Evolutionary conservation across 1,140 invertebrate species (phyloP).

Genomic region (Aphelenchoides avenae): DNA sequence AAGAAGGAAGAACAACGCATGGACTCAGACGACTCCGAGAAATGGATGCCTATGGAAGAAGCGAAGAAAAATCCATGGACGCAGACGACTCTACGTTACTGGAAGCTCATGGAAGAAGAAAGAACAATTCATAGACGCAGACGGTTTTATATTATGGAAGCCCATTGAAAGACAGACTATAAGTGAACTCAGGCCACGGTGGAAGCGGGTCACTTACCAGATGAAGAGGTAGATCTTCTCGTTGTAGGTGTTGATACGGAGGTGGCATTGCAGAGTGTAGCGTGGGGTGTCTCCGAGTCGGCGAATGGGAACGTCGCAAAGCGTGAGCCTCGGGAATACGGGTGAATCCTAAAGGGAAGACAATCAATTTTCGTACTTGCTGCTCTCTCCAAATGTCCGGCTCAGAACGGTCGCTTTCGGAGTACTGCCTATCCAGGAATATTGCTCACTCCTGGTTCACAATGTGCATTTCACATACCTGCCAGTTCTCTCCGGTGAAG

Average conservation of each 20-base stretch:
- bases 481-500: constrained; percentile 1
- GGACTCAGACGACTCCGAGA: too few species aligned
- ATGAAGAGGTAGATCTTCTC: constrained; percentile 4
- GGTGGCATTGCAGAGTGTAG: constrained; percentile 1
- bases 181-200: background rate
- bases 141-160: too few species aligned
- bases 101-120: too few species aligned
- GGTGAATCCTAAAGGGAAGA: background rate
- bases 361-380: background rate
- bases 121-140: too few species aligned
- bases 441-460: background rate
- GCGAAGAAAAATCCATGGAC: too few species aligned
- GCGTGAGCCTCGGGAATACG: background rate
- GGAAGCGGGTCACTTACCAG: background rate
- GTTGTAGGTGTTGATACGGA: constrained; percentile 1
- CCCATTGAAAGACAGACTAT: too few species aligned
- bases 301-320: background rate
- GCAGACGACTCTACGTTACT: too few species aligned
- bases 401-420: too few species aligned
- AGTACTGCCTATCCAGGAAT: too few species aligned
- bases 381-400: background rate
- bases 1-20: background rate
- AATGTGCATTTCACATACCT: too few species aligned
- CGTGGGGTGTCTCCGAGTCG: background rate
- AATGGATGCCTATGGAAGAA: too few species aligned